These are phyloP conservation scores for Drosophila carrolli DNA, from an alignment of 1,140 invertebrate genomes.

Conservation along the genomic window DNA sequence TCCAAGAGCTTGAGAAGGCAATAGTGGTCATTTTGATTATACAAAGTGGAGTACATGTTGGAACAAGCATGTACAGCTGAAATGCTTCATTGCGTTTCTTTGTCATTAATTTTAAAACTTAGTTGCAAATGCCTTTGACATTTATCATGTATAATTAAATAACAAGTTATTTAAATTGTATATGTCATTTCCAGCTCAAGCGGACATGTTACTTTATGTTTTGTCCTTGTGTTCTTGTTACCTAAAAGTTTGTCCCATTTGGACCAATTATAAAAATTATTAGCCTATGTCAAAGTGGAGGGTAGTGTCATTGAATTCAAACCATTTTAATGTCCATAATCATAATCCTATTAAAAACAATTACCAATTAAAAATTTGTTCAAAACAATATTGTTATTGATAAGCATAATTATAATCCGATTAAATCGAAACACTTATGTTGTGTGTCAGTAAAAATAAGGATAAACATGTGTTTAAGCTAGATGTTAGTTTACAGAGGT, in stretches of 20 bases:
- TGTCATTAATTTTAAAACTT: background rate
- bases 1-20: background rate
- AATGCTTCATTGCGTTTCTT: background rate
- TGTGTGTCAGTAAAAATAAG: background rate
- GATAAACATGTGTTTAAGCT: background rate
- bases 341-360: background rate
- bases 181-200: background rate
- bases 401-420: conserved; percentile 3
- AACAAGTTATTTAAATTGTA: background rate
- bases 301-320: background rate
- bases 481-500: background rate
- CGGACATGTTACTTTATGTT: background rate
- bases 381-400: background rate
- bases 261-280: background rate
- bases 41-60: no score
- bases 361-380: background rate
- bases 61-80: background rate
- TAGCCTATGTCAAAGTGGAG: background rate
- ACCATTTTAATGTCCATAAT: background rate
- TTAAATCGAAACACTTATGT: conserved; percentile 1
- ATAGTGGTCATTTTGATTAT: no score
- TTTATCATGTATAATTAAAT: background rate
- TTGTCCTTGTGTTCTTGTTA: no score
- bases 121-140: background rate
- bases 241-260: background rate